A percentile compares a stretch with the other conserved stretches of the same genome.
Conservation (phyloP, 1,140 invertebrate species). For the Drosophila nigrodunni region DNA sequence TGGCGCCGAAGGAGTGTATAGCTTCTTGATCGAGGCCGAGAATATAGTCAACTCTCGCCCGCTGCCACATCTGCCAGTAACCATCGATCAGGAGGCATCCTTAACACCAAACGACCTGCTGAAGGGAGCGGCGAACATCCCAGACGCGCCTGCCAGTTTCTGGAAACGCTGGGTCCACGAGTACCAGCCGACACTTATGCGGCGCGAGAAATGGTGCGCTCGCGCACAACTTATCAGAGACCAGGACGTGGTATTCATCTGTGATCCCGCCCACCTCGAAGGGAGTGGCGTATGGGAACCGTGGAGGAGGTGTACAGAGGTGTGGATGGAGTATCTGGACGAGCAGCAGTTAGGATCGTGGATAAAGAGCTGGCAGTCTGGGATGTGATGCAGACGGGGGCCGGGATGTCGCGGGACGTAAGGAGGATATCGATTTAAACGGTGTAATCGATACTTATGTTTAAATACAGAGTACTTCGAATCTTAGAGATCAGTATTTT, state of each 20-base stretch:
- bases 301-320: neutral
- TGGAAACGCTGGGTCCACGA: conserved; percentile 34
- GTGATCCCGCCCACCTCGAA: conserved; percentile 12
- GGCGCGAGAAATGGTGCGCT: conserved; percentile 40
- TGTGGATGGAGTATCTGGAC: too few species aligned
- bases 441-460: too few species aligned
- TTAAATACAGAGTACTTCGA: too few species aligned
- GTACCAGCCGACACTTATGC: conserved; percentile 30
- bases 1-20: neutral
- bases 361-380: too few species aligned
- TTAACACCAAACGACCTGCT: conserved; percentile 17
- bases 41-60: conserved; percentile 20
- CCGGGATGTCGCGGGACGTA: too few species aligned
- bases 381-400: too few species aligned
- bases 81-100: conserved; percentile 17
- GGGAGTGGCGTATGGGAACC: neutral
- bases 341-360: too few species aligned
- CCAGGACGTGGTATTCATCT: conserved; percentile 30
- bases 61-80: conserved; percentile 17
- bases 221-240: neutral
- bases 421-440: too few species aligned
- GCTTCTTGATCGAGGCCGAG: neutral
- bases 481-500: too few species aligned
- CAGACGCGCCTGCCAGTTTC: conserved; percentile 17
- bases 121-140: neutral